These are phyloP conservation scores for Notoglanidium macrostoma DNA, from an alignment of 2,797 vertebrate genomes.

Conservation along the genomic window DNA sequence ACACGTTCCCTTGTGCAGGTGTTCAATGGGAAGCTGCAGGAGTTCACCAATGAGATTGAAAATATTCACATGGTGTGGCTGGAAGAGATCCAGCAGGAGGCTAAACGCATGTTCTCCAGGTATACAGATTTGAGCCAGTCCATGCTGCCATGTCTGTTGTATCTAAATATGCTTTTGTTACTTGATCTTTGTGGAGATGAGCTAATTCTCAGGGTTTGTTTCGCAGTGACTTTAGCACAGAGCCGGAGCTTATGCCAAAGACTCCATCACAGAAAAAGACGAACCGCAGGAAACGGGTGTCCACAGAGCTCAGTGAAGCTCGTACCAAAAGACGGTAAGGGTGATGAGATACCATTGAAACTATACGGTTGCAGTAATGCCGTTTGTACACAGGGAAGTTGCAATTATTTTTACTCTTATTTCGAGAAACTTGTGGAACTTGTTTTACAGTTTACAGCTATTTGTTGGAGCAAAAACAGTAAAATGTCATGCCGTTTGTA, in stretches of 20 bases:
- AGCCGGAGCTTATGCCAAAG: slow-evolving; percentile 90
- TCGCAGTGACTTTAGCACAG: slow-evolving; percentile 82
- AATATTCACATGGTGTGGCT: slow-evolving; percentile 88
- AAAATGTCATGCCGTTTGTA: not conserved
- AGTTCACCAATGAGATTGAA: slow-evolving; percentile 76
- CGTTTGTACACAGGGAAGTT: not conserved
- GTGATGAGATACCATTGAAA: too few species aligned
- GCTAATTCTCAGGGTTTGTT: not conserved
- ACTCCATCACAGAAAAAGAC: slow-evolving; percentile 91
- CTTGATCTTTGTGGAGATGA: not conserved
- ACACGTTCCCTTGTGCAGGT: slow-evolving; percentile 71
- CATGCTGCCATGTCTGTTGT: not conserved
- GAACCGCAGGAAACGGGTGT: slow-evolving; percentile 80
- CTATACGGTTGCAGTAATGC: not conserved
- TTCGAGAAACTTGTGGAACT: too few species aligned
- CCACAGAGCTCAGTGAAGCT: slow-evolving; percentile 75
- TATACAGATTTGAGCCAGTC: slow-evolving; percentile 49
- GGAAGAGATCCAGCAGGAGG: slow-evolving; percentile 86
- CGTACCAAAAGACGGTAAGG: slow-evolving; percentile 80
- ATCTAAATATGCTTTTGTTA: not conserved
- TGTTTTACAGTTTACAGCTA: too few species aligned
- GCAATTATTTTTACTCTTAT: not conserved
- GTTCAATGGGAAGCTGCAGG: slow-evolving; percentile 75
- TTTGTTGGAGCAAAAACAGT: not conserved
- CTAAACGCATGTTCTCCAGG: slow-evolving; percentile 86